Conservation (phyloP, 1,140 invertebrate species). For the Neodiprion virginianus region DNA sequence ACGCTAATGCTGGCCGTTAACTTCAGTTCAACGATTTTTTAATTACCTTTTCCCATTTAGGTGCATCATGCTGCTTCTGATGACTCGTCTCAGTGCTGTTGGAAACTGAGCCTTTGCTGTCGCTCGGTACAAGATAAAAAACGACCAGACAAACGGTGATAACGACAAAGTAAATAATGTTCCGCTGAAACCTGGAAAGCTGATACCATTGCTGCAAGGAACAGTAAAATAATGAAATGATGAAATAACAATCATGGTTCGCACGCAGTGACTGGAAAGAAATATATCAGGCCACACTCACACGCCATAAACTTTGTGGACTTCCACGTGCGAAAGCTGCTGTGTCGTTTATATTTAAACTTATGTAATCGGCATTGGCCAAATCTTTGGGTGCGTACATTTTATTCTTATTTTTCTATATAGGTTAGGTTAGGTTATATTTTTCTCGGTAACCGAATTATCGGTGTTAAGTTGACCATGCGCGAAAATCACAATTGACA, state of each 20-base stretch:
- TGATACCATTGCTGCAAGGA: constrained; percentile 80
- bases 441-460: no score
- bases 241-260: background rate
- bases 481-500: no score
- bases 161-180: constrained; percentile 70
- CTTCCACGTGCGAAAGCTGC: constrained; percentile 43
- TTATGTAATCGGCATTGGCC: constrained; percentile 53
- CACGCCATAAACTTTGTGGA: constrained; percentile 59
- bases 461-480: no score
- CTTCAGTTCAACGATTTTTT: background rate
- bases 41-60: constrained; percentile 44
- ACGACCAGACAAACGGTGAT: constrained; percentile 62
- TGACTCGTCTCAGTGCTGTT: constrained; percentile 41
- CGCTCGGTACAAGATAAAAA: constrained; percentile 65
- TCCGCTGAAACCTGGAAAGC: constrained; percentile 81
- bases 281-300: constrained; percentile 35
- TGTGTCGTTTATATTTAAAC: constrained; percentile 55
- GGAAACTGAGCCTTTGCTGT: constrained; percentile 37
- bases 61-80: constrained; percentile 46
- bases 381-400: constrained; percentile 51
- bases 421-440: no score
- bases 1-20: constrained; percentile 8
- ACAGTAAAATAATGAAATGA: constrained; percentile 23
- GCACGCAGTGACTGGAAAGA: constrained; percentile 23
- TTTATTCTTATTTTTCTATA: background rate